Conservation (phyloP, 2,113 vertebrate species). For the Physeter macrocephalus region DNA sequence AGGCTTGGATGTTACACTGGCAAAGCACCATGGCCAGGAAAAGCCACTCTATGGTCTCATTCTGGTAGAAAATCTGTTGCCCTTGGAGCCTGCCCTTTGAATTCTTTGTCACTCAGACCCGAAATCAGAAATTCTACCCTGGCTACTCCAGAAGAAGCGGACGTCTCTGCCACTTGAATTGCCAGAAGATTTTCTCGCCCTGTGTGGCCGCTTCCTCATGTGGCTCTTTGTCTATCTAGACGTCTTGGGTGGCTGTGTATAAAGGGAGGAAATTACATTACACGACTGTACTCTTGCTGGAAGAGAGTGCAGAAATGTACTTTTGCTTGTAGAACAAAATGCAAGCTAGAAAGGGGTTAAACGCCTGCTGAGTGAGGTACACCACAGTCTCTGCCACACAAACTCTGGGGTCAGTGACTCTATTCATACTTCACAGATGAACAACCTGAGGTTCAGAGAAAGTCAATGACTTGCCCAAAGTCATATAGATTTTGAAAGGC, state of each 20-base stretch:
- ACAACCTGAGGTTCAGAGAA: neutral
- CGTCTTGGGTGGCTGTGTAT: neutral
- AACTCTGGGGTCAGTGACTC: neutral
- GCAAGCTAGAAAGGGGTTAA: neutral
- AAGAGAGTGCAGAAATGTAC: neutral
- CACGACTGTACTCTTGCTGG: neutral
- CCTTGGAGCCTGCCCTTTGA: neutral
- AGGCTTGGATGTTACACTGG: neutral
- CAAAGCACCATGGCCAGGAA: neutral
- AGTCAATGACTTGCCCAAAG: neutral
- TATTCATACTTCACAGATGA: neutral
- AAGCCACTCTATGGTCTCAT: neutral
- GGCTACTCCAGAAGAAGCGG: neutral
- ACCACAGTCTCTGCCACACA: neutral
- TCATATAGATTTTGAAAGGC: neutral
- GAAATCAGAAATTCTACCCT: neutral
- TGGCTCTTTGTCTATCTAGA: neutral
- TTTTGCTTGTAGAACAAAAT: neutral
- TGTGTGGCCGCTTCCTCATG: neutral
- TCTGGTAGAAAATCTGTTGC: neutral
- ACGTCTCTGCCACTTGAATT: neutral
- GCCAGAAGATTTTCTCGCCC: neutral
- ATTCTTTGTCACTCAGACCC: neutral
- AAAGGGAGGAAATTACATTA: neutral
- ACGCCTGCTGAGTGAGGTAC: neutral